Evolutionary conservation across 92 coral and sea anemone species (phyloP), one percentile per base, ranked within the genome.

Genomic region (Siderastrea siderea): DNA sequence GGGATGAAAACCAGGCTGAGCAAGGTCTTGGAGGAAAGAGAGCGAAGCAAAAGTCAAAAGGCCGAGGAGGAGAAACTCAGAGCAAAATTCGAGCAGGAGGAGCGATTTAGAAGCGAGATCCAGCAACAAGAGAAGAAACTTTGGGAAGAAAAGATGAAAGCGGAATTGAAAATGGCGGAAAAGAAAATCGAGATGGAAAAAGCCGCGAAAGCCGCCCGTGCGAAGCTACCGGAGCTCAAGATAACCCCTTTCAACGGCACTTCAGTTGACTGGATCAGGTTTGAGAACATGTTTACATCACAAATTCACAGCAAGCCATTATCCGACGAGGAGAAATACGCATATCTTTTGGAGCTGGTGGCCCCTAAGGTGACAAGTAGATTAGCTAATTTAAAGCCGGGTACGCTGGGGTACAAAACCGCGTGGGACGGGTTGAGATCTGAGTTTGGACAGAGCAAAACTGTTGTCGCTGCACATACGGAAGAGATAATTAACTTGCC

Each of bases 171-270:
- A 64, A 59, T 80, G 78, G 10, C 90, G 45, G 83, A 90, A 68
- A 86, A 47, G 90, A 86, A 79, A 72, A 19, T 79, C 68, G 78
- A 79, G 43, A 67, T 90, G 83, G 87, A 90, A 65, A 78, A 80
- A 79, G 74, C 72, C 5, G 75, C 82, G 63, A 80, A 81, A 62
- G 57, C 81, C 59, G 71, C 81, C 61, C 44, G 57, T 17, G 68
- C 92, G 55, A 87, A 87, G 74, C 75, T 91, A 51, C 92, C 89
- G 48, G 80, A 86, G 83, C 45, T 86, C 66, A 90, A 90, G 86
- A 91, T 92, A 70, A 67, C 90, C 26, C 90, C 90, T 16, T 88
- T 88, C 81, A 74, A 83, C 2, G 92, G 90, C 64, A 92, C 92
- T 62, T 57, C 87, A 53, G 69, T 80, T 19, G 94, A 88, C 87